Evolutionary conservation across 2,797 vertebrate species (phyloP).

Genomic region (Acipenser transmontanus): DNA sequence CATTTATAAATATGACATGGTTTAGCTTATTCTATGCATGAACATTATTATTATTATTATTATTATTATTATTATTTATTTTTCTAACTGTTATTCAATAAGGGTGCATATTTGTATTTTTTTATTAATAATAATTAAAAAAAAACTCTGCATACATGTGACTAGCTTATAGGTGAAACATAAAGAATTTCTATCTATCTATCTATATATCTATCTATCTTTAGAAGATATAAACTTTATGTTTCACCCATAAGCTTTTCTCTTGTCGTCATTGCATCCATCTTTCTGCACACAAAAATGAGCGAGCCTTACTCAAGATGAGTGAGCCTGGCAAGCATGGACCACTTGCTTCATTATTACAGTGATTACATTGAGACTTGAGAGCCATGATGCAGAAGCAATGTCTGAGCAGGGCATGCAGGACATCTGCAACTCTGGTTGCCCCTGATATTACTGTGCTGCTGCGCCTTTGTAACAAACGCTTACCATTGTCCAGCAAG

Average conservation of each 20-base stretch:
- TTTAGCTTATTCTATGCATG: too few relatives aligned
- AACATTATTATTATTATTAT: neutral
- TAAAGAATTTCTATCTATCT: too few relatives aligned
- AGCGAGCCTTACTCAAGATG: neutral
- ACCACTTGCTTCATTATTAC: neutral
- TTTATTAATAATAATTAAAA: neutral
- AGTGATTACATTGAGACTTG: neutral
- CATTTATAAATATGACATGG: too few relatives aligned
- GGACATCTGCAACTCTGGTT: neutral
- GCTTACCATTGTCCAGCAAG: slow-evolving; percentile 78
- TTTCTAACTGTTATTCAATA: neutral
- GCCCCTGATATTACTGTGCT: neutral
- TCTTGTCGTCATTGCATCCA: too few relatives aligned
- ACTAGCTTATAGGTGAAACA: too few relatives aligned
- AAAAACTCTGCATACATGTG: neutral
- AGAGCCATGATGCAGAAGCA: neutral
- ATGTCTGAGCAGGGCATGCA: neutral
- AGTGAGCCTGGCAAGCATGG: neutral
- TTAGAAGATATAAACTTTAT: neutral
- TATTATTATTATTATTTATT: neutral
- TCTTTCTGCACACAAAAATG: neutral
- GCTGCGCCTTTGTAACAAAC: neutral
- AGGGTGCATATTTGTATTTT: neutral
- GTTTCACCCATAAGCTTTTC: neutral
- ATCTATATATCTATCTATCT: too few relatives aligned